Evolutionary conservation across 2,113 vertebrate genomes (phyloP).

Genomic region (Gila orcuttii): DNA sequence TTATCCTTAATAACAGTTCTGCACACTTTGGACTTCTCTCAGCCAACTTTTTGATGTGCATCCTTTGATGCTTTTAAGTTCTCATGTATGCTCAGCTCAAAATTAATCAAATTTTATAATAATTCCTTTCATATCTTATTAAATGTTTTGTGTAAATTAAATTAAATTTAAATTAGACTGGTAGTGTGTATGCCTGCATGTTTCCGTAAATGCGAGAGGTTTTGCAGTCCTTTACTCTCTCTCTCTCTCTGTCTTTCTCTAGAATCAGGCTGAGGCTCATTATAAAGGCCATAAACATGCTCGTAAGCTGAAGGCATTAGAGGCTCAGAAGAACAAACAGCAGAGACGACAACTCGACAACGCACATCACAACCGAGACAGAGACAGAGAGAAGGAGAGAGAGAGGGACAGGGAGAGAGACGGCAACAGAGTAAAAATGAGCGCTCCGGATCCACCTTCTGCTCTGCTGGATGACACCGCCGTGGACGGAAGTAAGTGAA

Average conservation of each 20-base stretch:
- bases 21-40: background rate
- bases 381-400: conserved; percentile 64
- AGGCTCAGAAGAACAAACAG: conserved; percentile 86
- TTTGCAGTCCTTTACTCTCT: background rate
- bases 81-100: background rate
- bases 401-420: conserved; percentile 56
- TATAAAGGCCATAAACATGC: conserved; percentile 98
- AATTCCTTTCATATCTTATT: background rate
- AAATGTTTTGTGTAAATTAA: background rate
- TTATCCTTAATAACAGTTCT: background rate
- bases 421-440: conserved; percentile 63
- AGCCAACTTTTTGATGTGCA: background rate
- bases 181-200: conserved; percentile 1
- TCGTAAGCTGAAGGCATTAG: conserved; percentile 91
- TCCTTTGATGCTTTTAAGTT: background rate
- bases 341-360: conserved; percentile 53
- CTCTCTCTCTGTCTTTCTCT: conserved; percentile 10
- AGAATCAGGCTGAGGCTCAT: conserved; percentile 98
- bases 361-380: conserved; percentile 60
- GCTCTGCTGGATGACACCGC: conserved; percentile 63
- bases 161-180: background rate
- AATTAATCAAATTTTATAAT: background rate
- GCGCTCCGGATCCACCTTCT: conserved; percentile 60
- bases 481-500: conserved; percentile 70
- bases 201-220: background rate